Conservation (phyloP, 2,113 vertebrate species). For the Eulemur macaco region DNA sequence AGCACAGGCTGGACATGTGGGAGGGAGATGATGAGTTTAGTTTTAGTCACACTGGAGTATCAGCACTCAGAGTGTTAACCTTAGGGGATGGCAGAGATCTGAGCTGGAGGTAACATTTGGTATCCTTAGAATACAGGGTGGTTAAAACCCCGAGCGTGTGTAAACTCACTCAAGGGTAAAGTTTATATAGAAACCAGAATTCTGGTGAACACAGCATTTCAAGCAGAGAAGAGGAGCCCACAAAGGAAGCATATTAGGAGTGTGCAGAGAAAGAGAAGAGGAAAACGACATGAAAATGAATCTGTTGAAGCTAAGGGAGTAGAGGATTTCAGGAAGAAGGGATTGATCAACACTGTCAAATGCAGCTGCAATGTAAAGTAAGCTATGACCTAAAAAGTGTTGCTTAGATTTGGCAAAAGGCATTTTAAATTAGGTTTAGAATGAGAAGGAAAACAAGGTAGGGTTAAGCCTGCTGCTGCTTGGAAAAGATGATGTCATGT, state of each 20-base stretch:
- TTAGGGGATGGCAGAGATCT: neutral
- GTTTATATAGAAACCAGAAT: neutral
- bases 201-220: neutral
- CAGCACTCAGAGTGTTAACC: neutral
- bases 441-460: slow-evolving; percentile 36
- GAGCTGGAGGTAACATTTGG: neutral
- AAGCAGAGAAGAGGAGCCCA: neutral
- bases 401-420: slow-evolving; percentile 29
- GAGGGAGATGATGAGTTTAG: neutral
- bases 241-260: neutral
- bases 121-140: neutral
- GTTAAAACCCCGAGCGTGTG: neutral
- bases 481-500: slow-evolving; percentile 63
- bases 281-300: neutral
- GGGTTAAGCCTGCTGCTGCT: neutral
- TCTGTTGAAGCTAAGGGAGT: neutral
- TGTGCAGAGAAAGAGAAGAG: neutral
- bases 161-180: neutral
- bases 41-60: neutral
- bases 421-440: slow-evolving; percentile 38
- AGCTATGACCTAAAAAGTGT: neutral
- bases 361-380: neutral
- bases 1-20: neutral
- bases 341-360: neutral
- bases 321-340: slow-evolving; percentile 14